A percentile compares a stretch with the other conserved stretches of the same genome.
These are phyloP conservation scores for Dendrocopos noguchii DNA, from an alignment of 2,113 vertebrate genomes.

Conservation along the genomic window DNA sequence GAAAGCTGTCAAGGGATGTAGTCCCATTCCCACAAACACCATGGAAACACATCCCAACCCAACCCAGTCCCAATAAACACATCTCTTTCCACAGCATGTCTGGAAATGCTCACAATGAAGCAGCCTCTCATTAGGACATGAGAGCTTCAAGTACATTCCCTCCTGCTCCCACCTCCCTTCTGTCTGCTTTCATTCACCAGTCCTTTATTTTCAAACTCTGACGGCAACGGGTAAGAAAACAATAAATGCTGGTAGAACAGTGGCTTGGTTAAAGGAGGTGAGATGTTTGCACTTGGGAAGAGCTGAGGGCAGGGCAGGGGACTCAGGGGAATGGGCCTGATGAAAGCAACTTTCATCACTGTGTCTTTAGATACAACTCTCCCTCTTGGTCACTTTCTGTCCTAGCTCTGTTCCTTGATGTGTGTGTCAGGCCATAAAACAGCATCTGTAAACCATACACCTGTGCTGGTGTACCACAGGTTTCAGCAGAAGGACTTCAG, in stretches of 20 bases:
- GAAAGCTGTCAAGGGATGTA: not conserved
- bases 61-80: not conserved
- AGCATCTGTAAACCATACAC: not conserved
- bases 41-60: constrained; percentile 4
- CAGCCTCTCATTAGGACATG: not conserved
- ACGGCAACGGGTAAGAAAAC: not conserved
- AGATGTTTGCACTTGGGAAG: not conserved
- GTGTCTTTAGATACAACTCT: not conserved
- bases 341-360: not conserved
- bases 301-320: not conserved
- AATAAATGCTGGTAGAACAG: not conserved
- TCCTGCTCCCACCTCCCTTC: not conserved
- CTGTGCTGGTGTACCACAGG: not conserved
- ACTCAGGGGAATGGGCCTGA: not conserved
- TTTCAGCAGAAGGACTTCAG: not conserved
- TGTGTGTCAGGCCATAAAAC: not conserved
- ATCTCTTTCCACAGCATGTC: not conserved
- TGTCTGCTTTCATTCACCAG: constrained; percentile 14
- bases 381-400: not conserved
- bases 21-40: not conserved
- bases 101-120: not conserved
- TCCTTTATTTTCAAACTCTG: constrained; percentile 8
- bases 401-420: not conserved
- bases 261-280: not conserved
- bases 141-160: not conserved